Base-by-base conservation (phyloP, 1,140 invertebrate genomes). In the Battus philenor region DNA sequence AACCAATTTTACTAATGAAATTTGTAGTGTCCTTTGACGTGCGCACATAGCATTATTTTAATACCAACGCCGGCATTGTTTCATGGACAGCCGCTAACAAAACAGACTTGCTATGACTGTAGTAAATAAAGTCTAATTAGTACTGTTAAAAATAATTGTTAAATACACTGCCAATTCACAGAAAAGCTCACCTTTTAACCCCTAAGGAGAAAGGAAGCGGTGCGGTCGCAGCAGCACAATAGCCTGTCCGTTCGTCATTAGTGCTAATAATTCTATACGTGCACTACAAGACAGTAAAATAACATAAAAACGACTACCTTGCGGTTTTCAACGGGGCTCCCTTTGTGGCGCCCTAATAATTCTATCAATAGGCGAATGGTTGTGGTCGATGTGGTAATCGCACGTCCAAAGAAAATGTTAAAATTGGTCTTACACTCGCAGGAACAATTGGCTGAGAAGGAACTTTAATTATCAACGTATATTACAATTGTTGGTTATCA, bases 301-400 rank as follows among this genome's bases (percentile, higher is more conserved):
- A 63, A 53, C 49, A 49, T 33, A 34, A 54, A 64, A 76, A 62
- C 55, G 49, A 64, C 45, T 56, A 66, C 53, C 60, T 65, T 77
- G 72, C 56, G 78, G 73, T 78, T 59, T 15, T 36, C 33, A 32
- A 47, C 61, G 64, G 43, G 62, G 36, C 47, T 31, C 45, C 51
- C 53, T 63, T 69, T 68, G 59, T 54, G 54, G 41, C 39, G 45
- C 46, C 45, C 55, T 78, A 77, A 77, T 72, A 72, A 82, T 79
- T 78, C 63, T 78, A 79, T 82, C 71, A 82, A 78, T 74, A 74
- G 68, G 65, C 41, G 54, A 66, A 68, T 63, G 41, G 59, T 61
- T 76, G 78, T 51, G 73, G 73, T 73, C 50, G 53, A 65, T 61
- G 67, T 69, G 68, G 74, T 68, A 68, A 72, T 72, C 56, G 67